These are phyloP conservation scores for Notoglanidium macrostoma DNA, from an alignment of 2,797 vertebrate species.

Conservation along the genomic window DNA sequence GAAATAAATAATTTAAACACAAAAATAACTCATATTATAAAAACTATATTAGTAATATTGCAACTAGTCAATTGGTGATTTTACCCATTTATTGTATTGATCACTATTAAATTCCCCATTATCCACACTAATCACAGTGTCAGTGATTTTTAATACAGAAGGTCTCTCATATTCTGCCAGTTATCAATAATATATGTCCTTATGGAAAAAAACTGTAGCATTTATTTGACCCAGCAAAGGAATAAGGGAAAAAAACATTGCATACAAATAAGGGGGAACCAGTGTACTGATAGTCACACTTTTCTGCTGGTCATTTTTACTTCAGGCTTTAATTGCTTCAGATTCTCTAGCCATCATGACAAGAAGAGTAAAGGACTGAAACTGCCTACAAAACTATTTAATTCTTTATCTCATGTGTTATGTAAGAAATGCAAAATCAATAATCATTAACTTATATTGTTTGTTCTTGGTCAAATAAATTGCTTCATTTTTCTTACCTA, in stretches of 20 bases:
- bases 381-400: not conserved
- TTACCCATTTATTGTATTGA: not conserved
- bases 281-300: not conserved
- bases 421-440: not conserved
- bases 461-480: not conserved
- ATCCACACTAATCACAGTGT: not conserved
- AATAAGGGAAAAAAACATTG: not conserved
- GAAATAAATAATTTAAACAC: not conserved
- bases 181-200: not conserved
- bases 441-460: not conserved
- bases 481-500: not conserved
- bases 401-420: not conserved
- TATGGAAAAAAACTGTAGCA: not conserved
- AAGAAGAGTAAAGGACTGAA: not conserved
- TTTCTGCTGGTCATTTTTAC: not conserved
- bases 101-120: not conserved
- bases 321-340: not conserved
- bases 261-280: not conserved
- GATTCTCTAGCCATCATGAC: not conserved
- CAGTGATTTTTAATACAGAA: not conserved
- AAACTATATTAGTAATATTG: not conserved
- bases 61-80: not conserved
- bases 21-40: not conserved
- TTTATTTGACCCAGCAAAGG: not conserved
- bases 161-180: not conserved